These are phyloP conservation scores for Stomatorhinus walkeri DNA, from an alignment of 2,797 vertebrate genomes.

Conservation along the genomic window DNA sequence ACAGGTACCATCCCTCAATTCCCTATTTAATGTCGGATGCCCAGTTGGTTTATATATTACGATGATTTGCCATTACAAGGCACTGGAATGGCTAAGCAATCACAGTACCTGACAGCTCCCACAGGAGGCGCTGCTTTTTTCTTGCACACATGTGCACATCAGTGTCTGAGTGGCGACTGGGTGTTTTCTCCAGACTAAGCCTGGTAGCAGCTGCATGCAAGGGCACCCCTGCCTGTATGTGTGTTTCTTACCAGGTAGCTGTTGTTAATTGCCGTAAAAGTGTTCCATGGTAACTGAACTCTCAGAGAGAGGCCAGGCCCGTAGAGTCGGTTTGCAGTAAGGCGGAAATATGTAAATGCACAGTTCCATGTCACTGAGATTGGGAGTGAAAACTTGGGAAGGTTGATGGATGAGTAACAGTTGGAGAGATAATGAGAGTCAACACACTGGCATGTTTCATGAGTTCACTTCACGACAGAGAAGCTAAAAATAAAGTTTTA, in stretches of 20 bases:
- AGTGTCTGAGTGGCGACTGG: background rate
- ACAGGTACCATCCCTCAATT: background rate
- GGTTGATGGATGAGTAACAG: slow-evolving; percentile 33
- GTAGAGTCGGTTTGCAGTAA: slow-evolving; percentile 27
- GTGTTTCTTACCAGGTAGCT: background rate
- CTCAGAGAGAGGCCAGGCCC: background rate
- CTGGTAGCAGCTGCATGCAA: background rate
- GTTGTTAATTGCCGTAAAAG: background rate
- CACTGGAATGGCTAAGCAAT: background rate
- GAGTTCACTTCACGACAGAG: slow-evolving; percentile 32
- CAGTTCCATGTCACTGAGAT: slow-evolving; percentile 31
- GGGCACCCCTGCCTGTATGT: background rate
- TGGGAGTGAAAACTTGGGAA: slow-evolving; percentile 23
- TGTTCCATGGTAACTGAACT: background rate
- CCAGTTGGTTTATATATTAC: background rate
- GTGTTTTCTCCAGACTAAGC: background rate
- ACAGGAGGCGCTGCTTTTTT: background rate
- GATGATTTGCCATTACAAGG: background rate
- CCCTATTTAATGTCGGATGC: background rate
- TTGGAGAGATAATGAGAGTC: slow-evolving; percentile 40
- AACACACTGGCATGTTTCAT: slow-evolving; percentile 28
- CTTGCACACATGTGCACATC: background rate
- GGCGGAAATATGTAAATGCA: slow-evolving; percentile 10
- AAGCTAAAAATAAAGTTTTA: slow-evolving; percentile 30
- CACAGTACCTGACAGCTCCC: background rate